Percentiles rank a stretch among this genome's conserved stretches.
These are phyloP conservation scores for Drosophila simulans DNA, from an alignment of 1,140 invertebrate genomes.

Conservation along the genomic window DNA sequence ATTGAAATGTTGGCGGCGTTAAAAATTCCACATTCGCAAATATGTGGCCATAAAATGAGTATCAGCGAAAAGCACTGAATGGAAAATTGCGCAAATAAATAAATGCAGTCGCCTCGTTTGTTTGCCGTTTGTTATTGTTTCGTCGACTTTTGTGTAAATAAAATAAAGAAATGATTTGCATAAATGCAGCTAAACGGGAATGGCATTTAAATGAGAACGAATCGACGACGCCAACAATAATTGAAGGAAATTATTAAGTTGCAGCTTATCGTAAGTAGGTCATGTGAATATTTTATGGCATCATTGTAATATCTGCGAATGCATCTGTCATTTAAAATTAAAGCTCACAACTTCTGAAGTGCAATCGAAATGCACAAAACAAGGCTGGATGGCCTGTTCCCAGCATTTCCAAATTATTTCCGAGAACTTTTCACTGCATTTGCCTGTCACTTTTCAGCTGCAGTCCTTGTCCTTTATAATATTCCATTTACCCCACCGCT, in stretches of 20 bases:
- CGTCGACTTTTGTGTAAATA: constrained; percentile 55
- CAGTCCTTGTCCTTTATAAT: constrained; percentile 41
- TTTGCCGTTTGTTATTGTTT: constrained; percentile 13
- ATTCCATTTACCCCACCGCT: constrained; percentile 55
- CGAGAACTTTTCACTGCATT: constrained; percentile 34
- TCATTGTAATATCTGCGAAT: background rate
- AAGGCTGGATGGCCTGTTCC: constrained; percentile 7
- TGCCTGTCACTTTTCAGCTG: constrained; percentile 13
- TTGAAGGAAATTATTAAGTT: constrained; percentile 1
- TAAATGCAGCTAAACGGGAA: constrained; percentile 32
- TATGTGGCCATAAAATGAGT: constrained; percentile 21
- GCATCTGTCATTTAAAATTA: constrained; percentile 4
- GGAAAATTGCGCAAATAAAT: constrained; percentile 58
- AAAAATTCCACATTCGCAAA: constrained; percentile 17
- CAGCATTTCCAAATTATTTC: constrained; percentile 11
- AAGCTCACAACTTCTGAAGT: constrained; percentile 1
- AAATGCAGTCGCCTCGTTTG: constrained; percentile 36
- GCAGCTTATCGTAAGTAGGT: constrained; percentile 11
- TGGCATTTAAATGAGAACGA: constrained; percentile 47
- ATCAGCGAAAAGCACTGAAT: constrained; percentile 27
- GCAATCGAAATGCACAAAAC: constrained; percentile 7
- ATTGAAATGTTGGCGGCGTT: constrained; percentile 42
- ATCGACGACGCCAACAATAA: constrained; percentile 18
- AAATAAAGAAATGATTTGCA: constrained; percentile 41
- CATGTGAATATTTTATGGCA: constrained; percentile 20